phyloP scores from a whole-genome alignment of 2,113 vertebrate species.

The Trogon surrucura region DNA sequence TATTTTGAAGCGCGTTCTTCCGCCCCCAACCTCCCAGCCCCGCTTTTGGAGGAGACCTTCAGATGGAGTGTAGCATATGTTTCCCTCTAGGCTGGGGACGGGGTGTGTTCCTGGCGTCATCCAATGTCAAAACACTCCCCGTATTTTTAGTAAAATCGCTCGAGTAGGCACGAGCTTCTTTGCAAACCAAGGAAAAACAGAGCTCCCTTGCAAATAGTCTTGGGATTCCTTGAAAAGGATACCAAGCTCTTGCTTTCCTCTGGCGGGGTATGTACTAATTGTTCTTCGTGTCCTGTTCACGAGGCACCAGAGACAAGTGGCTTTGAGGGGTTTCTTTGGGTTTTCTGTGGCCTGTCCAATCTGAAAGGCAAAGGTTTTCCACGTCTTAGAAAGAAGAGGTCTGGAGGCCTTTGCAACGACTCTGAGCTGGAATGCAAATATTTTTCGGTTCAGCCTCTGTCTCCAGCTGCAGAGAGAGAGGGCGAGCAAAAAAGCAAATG shows the following conservation, averaged over 20 bases:
- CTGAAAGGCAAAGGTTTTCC: neutral
- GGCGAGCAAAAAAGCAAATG: neutral
- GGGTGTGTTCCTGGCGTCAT: neutral
- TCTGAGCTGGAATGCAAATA: slow-evolving; percentile 1
- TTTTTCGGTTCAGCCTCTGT: neutral
- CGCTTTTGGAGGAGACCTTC: slow-evolving; percentile 18
- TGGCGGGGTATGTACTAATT: rapidly evolving
- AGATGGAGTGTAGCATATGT: neutral
- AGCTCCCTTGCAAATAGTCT: neutral
- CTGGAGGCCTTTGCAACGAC: neutral
- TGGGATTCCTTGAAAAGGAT: slow-evolving; percentile 4
- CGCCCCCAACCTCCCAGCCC: slow-evolving; percentile 5
- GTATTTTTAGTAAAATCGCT: slow-evolving; percentile 24
- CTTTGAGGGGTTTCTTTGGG: neutral
- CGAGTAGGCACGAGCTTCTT: neutral
- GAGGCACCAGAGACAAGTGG: neutral
- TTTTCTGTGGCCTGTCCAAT: neutral
- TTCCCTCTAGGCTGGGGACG: neutral
- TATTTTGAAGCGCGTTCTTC: neutral
- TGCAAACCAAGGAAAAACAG: neutral
- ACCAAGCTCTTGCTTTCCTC: neutral
- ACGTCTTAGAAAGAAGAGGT: neutral
- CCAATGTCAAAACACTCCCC: slow-evolving; percentile 1
- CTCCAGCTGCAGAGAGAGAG: neutral
- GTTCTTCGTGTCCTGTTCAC: rapidly evolving